phyloP scores from a whole-genome alignment of 64 coral and sea anemone genomes.

The Montipora cactus region DNA sequence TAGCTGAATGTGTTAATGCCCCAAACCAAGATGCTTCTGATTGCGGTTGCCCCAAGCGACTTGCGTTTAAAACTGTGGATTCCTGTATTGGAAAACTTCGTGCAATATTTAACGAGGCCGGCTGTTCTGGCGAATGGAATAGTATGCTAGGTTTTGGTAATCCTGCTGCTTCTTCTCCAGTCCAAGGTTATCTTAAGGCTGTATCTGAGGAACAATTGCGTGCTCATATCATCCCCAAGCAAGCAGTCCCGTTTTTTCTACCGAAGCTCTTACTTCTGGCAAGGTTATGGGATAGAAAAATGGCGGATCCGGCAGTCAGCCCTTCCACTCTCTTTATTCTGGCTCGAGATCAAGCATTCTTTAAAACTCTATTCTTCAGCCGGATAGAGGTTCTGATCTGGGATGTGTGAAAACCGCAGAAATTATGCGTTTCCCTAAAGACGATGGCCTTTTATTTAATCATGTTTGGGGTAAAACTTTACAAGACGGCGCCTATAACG shows the following conservation, averaged over 20 bases:
- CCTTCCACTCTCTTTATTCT: neutral
- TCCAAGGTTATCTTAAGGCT: slow-evolving; percentile 8
- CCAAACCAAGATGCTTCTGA: neutral
- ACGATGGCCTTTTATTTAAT: too few relatives aligned
- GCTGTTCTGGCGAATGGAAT: slow-evolving; percentile 24
- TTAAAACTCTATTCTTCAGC: neutral
- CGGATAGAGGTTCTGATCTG: neutral
- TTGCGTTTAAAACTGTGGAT: slow-evolving; percentile 12
- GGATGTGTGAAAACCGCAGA: neutral
- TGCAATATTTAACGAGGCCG: slow-evolving; percentile 10
- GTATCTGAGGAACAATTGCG: neutral
- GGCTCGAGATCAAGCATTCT: neutral
- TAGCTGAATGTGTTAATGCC: neutral
- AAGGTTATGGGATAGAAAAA: too few relatives aligned
- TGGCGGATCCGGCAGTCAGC: too few relatives aligned
- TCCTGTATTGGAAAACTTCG: slow-evolving; percentile 32
- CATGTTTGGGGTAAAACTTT: neutral
- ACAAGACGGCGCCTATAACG: neutral
- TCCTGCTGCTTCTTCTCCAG: slow-evolving; percentile 5
- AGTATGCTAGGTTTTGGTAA: slow-evolving; percentile 14
- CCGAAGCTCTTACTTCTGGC: too few relatives aligned
- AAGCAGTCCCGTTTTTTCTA: too few relatives aligned
- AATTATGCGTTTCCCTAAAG: too few relatives aligned
- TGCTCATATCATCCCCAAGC: too few relatives aligned
- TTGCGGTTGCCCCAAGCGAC: slow-evolving; percentile 4